These are phyloP conservation scores for Labeo calbasu DNA, from an alignment of 2,797 vertebrate genomes.

Conservation along the genomic window DNA sequence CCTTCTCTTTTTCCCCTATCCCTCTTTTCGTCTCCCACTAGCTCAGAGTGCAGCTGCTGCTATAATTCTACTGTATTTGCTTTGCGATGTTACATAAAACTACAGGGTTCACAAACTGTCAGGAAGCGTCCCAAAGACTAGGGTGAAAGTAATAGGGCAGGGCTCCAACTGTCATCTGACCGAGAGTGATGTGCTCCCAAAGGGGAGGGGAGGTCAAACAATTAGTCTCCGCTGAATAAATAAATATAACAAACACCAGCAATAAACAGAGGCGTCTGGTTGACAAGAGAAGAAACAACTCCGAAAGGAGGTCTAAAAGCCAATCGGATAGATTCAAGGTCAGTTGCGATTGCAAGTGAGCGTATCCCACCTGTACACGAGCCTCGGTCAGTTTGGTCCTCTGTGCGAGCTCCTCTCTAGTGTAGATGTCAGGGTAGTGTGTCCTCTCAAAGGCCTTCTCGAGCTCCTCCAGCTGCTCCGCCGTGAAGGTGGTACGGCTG, in stretches of 20 bases:
- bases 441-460: constrained; percentile 98
- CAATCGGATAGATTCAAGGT: constrained; percentile 24
- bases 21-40: constrained; percentile 30
- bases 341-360: constrained; percentile 18
- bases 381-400: constrained; percentile 97
- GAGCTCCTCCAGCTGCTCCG: constrained; percentile 97
- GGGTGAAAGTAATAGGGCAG: constrained; percentile 39
- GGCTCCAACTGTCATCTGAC: constrained; percentile 49
- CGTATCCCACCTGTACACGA: constrained; percentile 88
- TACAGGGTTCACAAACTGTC: constrained; percentile 67
- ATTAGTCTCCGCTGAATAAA: constrained; percentile 43
- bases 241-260: constrained; percentile 49
- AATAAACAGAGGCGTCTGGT: constrained; percentile 23
- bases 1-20: constrained; percentile 36
- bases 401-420: constrained; percentile 95
- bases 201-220: constrained; percentile 50
- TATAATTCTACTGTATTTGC: constrained; percentile 81
- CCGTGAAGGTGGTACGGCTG: constrained; percentile 97
- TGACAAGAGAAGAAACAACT: constrained; percentile 1
- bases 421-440: constrained; percentile 99
- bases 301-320: constrained; percentile 24
- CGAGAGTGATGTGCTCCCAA: constrained; percentile 47
- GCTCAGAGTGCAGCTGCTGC: constrained; percentile 86
- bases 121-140: constrained; percentile 45
- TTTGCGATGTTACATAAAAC: constrained; percentile 69